phyloP scores from a whole-genome alignment of 2,797 vertebrate genomes.

The Monodelphis domestica region DNA sequence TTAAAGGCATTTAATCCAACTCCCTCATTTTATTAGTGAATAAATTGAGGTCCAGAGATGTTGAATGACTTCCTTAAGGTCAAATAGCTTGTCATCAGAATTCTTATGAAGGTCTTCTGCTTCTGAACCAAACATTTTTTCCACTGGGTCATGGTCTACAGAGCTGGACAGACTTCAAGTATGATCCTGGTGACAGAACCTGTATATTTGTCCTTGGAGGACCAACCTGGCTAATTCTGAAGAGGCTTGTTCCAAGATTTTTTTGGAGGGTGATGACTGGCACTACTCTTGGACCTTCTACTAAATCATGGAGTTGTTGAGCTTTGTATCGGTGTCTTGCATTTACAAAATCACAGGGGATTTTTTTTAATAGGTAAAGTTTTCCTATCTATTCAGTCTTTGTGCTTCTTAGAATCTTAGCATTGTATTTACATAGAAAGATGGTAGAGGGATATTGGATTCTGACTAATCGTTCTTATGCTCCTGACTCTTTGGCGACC shows the following conservation, averaged over 20 bases:
- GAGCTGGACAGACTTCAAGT: neutral
- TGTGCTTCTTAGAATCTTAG: conserved; percentile 45
- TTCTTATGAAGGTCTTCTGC: too few relatives aligned
- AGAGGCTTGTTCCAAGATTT: neutral
- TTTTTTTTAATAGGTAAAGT: neutral
- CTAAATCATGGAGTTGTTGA: neutral
- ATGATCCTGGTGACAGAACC: neutral
- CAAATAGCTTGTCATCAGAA: neutral
- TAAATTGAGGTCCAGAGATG: neutral
- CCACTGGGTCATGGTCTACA: neutral
- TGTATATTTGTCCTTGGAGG: neutral
- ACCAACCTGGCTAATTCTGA: neutral
- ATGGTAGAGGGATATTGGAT: neutral
- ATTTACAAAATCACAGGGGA: neutral
- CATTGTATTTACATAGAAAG: conserved; percentile 35
- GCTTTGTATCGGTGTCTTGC: neutral
- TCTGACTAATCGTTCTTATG: neutral
- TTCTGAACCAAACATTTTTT: neutral
- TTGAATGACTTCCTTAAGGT: neutral
- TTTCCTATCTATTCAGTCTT: conserved; percentile 52
- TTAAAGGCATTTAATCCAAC: neutral
- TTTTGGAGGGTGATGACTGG: neutral
- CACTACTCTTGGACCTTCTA: neutral
- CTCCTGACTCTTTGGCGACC: conserved; percentile 48
- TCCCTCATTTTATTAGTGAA: neutral